Evolutionary conservation across 2,113 vertebrate species (phyloP), one percentile per base, ranked within the genome.

Genomic region (Ammospiza nelsoni): DNA sequence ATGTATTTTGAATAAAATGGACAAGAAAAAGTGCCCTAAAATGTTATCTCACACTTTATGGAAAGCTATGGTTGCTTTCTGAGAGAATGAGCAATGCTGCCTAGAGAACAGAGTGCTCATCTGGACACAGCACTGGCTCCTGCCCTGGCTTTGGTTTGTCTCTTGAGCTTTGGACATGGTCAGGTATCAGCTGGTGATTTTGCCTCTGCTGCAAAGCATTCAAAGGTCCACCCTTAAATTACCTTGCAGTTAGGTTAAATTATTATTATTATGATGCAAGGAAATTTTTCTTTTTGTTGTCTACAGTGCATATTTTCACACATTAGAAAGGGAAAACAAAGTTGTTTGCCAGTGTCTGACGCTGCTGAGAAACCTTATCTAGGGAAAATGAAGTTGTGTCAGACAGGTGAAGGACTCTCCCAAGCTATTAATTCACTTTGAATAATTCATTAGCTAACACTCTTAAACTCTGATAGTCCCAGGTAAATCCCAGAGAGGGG

Each of bases 391-490:
- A 94, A 96, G 96, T 74, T 87, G 82, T 98, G 96, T 96, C 95
- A 97, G 94, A 86, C 97, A 98, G 97, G 97, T 97, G 97, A 66
- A 28, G 95, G 90, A 97, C 97, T 97, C 95, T 96, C 93, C 89
- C 86, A 92, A 92, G 90, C 87, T 96, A 76, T 94, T 95, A 97
- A 96, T 97, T 97, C 87, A 66, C 80, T 92, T 95, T 98, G 97
- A 98, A 97, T 98, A 97, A 98, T 98, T 98, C 97, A 98, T 97
- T 96, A 97, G 74, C 66, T 84, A 61, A 77, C 88, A 92, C 54
- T 93, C 51, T 78, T 76, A 89, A 96, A 95, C 74, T 95, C 84
- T 82, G 49, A 69, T 75, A 94, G 92, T 92, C 87, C 74, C 92
- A 92, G 89, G 91, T 91, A 94, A 95, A 95, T 83, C 91, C 92